Conservation (phyloP, 1,140 invertebrate genomes). For the Steinernema feltiae region DNA sequence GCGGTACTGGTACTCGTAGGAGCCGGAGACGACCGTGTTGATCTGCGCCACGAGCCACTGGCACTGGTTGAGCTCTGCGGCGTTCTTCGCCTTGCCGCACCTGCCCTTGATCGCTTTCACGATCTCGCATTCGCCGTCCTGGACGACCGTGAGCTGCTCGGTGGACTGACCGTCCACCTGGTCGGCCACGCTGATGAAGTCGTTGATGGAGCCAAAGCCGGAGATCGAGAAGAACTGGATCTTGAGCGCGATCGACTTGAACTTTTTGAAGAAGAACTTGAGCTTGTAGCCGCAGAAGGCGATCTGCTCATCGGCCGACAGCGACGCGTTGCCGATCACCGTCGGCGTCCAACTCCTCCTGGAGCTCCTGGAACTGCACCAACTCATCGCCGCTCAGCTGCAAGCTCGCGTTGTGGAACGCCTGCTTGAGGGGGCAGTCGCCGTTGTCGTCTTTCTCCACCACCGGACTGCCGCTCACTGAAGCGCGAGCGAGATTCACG, state of each 20-base stretch:
- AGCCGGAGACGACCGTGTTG: neutral
- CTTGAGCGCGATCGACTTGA: neutral
- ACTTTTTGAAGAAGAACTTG: neutral
- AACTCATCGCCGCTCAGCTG: neutral
- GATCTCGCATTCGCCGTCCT: neutral
- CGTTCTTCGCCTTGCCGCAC: neutral
- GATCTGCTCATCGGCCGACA: neutral
- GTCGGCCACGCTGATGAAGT: neutral
- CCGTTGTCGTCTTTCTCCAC: neutral
- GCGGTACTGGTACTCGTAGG: conserved; percentile 8
- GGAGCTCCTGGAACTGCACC: neutral
- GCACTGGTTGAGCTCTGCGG: neutral
- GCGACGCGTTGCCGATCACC: neutral
- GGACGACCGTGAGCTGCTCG: neutral
- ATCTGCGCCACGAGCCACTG: neutral
- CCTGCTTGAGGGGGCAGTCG: neutral
- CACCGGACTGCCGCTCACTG: neutral
- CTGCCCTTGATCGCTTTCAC: neutral
- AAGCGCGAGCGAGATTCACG: neutral
- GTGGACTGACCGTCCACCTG: neutral
- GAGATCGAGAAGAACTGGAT: neutral
- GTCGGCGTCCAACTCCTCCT: neutral
- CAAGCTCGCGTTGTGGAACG: neutral
- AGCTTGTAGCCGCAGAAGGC: conserved; percentile 1
- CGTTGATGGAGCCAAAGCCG: neutral